Evolutionary conservation across 2,113 vertebrate genomes (phyloP).

Genomic region (Electrona antarctica): DNA sequence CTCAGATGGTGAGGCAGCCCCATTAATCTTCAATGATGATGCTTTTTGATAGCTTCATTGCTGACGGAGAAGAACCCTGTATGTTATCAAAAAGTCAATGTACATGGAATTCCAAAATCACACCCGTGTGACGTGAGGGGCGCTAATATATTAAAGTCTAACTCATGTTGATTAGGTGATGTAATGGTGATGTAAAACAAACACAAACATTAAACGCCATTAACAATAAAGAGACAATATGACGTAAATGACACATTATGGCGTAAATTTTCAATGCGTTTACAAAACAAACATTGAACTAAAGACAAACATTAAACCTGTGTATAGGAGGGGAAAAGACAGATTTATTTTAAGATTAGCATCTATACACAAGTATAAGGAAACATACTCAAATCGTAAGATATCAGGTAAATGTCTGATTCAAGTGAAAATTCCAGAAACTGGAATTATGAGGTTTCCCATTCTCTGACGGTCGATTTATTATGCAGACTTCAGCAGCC

Average conservation of each 20-base stretch:
- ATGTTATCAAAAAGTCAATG: not conserved
- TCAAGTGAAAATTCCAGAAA: not conserved
- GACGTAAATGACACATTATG: too few species aligned
- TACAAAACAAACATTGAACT: too few species aligned
- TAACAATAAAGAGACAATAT: too few species aligned
- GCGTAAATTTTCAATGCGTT: too few species aligned
- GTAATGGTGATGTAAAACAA: too few species aligned
- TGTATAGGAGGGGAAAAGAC: too few species aligned
- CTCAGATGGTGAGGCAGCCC: not conserved
- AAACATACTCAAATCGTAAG: not conserved
- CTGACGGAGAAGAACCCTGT: not conserved
- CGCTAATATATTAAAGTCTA: too few species aligned
- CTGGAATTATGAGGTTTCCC: not conserved
- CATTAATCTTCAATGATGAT: not conserved
- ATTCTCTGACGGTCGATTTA: not conserved
- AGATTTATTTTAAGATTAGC: not conserved
- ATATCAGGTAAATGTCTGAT: not conserved
- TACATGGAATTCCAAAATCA: not conserved
- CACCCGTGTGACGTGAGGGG: too few species aligned
- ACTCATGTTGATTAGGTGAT: too few species aligned
- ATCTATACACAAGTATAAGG: not conserved
- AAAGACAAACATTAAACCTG: too few species aligned
- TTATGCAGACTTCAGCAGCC: slow-evolving; percentile 18
- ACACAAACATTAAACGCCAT: too few species aligned
- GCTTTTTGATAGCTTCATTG: not conserved